Evolutionary conservation across 2,113 vertebrate genomes (phyloP), one percentile per base, ranked within the genome.

Genomic region (Caracal caracal): DNA sequence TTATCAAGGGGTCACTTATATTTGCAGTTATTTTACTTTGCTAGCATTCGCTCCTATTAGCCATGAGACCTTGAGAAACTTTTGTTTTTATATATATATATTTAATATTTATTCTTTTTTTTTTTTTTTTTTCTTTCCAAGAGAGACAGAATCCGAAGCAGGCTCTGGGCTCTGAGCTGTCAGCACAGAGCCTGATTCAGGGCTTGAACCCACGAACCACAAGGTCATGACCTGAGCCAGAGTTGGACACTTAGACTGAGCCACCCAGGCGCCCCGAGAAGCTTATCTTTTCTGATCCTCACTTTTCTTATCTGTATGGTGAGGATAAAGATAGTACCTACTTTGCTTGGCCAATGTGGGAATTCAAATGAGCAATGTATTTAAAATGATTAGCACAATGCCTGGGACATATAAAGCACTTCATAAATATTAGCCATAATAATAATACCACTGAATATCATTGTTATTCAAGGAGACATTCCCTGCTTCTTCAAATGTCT

Each of bases 341-440:
- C n/a, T 95, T 94, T 86, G 71, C n/a, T 20, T 94, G 65, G 33
- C 65, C 49, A 81, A 2, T 33, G 51, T 93, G 82, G 51, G 22
- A 71, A 91, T 88, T 93, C 81, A 96, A 92, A 71, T 78, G 47
- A 95, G 40, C 90, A 96, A 35, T 37, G 15, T 92, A 76, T 37
- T 86, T 79, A 92, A 94, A 84, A 53, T 89, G 49, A 51, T 88
- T 79, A 88, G 37, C n/a, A 61, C 11, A 73, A 49, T 94, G 65
- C 53, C 75, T 66, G 24, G 30, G 43, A 91, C 35, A 47, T 94
- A n/a, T 0, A 1, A 92, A 24, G 24, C 65, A n/a, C 47, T 94
- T 63, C 81, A 59, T 76, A 71, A 91, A 85, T 90, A 4, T 70
- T 88, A 92, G 8, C 47, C 12, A 53, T 83, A 65, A 66, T 75